Percentiles rank a stretch among this genome's conserved stretches.
Conservation (phyloP, 2,797 vertebrate species). For the Petrocephalus sullivani region DNA sequence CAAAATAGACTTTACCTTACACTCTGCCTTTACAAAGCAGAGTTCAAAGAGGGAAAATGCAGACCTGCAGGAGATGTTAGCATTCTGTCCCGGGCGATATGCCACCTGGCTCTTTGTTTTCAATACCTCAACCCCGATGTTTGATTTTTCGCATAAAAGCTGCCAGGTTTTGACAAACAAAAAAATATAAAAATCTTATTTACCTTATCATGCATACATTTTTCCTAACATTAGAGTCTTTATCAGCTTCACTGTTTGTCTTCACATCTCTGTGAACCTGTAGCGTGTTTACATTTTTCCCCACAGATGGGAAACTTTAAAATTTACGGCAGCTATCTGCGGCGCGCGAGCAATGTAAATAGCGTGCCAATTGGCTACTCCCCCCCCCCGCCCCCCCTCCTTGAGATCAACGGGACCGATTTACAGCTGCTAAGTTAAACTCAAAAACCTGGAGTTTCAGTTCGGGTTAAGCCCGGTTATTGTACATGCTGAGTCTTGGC, state of each 20-base stretch:
- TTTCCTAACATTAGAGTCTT: not conserved
- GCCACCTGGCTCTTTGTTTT: not conserved
- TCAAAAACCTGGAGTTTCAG: not conserved
- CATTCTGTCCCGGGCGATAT: not conserved
- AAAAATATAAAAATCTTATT: conserved; percentile 5
- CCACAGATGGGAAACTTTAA: not conserved
- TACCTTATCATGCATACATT: not conserved
- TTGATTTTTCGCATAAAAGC: not conserved
- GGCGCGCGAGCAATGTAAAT: not conserved
- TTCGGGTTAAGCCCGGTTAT: not conserved
- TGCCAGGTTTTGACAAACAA: not conserved
- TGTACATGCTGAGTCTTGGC: not conserved
- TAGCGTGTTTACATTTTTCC: conserved; percentile 10
- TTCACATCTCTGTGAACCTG: not conserved
- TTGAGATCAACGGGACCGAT: not conserved
- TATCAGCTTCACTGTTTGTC: not conserved
- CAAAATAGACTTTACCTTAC: not conserved
- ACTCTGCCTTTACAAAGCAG: not conserved
- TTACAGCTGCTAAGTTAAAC: not conserved
- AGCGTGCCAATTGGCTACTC: not conserved
- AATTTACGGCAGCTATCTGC: not conserved
- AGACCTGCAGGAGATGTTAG: not conserved
- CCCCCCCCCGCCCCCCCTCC: not conserved
- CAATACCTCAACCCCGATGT: not conserved
- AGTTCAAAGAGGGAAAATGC: not conserved